Percentiles rank a stretch among this genome's conserved stretches.
These are phyloP conservation scores for Mirounga angustirostris DNA, from an alignment of 2,113 vertebrate species.

Conservation along the genomic window DNA sequence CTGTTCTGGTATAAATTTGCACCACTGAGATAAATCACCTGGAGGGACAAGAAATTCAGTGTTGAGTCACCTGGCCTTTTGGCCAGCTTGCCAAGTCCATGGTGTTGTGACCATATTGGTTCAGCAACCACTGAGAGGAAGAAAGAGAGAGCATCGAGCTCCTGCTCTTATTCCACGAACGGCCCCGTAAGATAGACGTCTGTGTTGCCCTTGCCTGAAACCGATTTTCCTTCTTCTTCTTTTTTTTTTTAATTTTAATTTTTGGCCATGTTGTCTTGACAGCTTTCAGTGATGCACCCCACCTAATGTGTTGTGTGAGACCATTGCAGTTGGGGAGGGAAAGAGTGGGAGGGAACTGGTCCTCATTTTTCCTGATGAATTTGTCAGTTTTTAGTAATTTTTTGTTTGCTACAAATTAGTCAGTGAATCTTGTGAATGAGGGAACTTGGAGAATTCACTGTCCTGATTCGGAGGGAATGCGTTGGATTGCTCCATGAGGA, in stretches of 20 bases:
- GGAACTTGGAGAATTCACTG: background rate
- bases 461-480: background rate
- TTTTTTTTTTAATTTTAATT: background rate
- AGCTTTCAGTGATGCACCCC: accelerated
- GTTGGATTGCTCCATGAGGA: background rate
- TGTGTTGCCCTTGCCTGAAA: slow-evolving; percentile 36
- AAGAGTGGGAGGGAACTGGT: background rate
- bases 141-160: background rate
- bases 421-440: background rate
- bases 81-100: background rate
- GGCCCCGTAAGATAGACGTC: background rate
- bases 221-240: background rate
- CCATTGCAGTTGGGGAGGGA: background rate
- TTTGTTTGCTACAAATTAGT: background rate
- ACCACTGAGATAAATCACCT: background rate
- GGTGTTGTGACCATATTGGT: background rate
- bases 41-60: background rate
- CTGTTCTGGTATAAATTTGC: background rate
- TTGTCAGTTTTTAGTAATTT: background rate
- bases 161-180: background rate
- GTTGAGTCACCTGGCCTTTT: slow-evolving; percentile 61
- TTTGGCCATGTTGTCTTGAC: background rate
- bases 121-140: background rate
- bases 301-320: no score
- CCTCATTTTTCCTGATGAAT: background rate